phyloP scores from a whole-genome alignment of 2,888 invertebrate genomes.

The Chymomyza amoena region DNA sequence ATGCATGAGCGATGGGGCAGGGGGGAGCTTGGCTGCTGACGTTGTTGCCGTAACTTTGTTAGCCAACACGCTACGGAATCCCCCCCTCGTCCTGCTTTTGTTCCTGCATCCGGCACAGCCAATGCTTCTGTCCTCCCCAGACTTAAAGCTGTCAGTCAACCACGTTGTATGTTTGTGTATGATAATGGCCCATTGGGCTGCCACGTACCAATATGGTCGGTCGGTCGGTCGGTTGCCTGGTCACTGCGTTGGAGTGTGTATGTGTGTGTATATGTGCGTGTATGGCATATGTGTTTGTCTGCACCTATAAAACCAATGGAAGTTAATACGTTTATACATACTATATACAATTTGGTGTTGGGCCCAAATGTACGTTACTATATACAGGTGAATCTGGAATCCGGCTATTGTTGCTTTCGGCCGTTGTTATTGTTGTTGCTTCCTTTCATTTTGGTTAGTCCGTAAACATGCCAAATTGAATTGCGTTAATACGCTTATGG shows the following conservation, averaged over 20 bases:
- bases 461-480: slow-evolving; percentile 61
- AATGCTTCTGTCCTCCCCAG: neutral
- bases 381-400: neutral
- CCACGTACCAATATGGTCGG: neutral
- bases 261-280: slow-evolving; percentile 15
- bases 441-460: slow-evolving; percentile 25
- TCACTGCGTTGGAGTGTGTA: slow-evolving; percentile 5
- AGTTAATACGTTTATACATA: slow-evolving; percentile 67
- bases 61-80: slow-evolving; percentile 19
- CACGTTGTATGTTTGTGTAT: slow-evolving; percentile 39
- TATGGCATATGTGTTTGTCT: slow-evolving; percentile 28
- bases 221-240: neutral
- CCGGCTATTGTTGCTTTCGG: slow-evolving; percentile 2
- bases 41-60: slow-evolving; percentile 39
- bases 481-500: slow-evolving; percentile 71
- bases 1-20: slow-evolving; percentile 2
- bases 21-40: neutral
- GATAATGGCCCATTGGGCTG: slow-evolving; percentile 47
- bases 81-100: neutral
- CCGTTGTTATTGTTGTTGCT: slow-evolving; percentile 21
- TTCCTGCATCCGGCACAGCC: neutral
- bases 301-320: slow-evolving; percentile 64
- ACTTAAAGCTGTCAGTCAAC: neutral
- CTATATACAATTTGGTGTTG: slow-evolving; percentile 43
- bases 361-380: slow-evolving; percentile 52